Evolutionary conservation across 2,888 invertebrate genomes (phyloP), one percentile per base, ranked within the genome.

Genomic region (Macrosiphum euphorbiae): DNA sequence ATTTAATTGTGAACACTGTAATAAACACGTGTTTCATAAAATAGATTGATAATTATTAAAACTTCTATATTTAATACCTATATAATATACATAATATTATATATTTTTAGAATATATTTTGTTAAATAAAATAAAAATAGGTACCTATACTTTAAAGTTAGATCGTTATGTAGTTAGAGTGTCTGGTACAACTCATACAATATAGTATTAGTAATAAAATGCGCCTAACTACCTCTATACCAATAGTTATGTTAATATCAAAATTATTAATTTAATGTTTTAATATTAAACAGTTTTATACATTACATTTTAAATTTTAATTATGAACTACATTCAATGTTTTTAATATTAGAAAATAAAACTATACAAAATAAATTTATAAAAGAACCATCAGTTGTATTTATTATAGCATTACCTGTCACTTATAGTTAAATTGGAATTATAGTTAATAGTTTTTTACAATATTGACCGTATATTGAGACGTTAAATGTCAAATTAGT

Each of bases 401-500:
- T 10, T 84, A 44, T 26, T 47, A 85, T 47, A 44, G 44, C 13
- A 10, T 86, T 88, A 11, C 28, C 5, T 26, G 13, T 16, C 58
- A 58, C 58, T 13, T 88, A 44, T 44, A 44, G 44, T 44, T 44
- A 44, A 44, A 44, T 44, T 44, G 41, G 28, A 55, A 88, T 88
- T 44, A 55, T 13, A 26, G 41, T 28, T 41, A 88, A 88, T 50
- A 13, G n/a, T 41, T 85, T 35, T 50, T 13, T n/a, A 67, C 67
- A 67, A 67, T 67, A 67, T 67, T 67, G 4, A 41, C 50, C 41
- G 13, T 52, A 44, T 41, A 91, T 58, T 85, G n/a, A 86, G 58
- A 86, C 7, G 91, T 91, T 86, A 47, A 58, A 61, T 47, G 47
- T 86, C 47, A 91, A 91, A 91, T 86, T 86, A 91, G 86, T 91